Evolutionary conservation across 2,113 vertebrate genomes (phyloP), one percentile per base, ranked within the genome.

Genomic region (Saccopteryx leptura): DNA sequence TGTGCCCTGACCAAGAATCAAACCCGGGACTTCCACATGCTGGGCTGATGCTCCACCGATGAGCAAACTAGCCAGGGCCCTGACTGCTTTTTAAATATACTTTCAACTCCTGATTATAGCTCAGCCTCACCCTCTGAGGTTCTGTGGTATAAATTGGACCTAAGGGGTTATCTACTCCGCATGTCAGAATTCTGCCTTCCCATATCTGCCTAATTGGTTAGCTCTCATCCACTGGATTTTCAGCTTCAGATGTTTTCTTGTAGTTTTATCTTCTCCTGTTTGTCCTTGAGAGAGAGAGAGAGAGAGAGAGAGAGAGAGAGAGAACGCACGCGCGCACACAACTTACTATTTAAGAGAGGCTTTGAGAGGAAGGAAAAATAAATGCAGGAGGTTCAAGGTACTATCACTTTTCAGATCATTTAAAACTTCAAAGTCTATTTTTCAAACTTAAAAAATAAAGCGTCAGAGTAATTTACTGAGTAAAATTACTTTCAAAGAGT

Each of bases 351-450:
- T 74, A 56, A 83, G 31, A 88, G 46, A 80, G 60, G 39, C 46
- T 93, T 90, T 1, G 2, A 7, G 54, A 83, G 28, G 15, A 61
- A 83, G 63, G n/a, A 90, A 96, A 96, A 82, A 65, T 72, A 76
- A 94, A 92, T 60, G 48, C 33, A 82, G 60, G 65, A 95, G n/a
- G n/a, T 19, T 87, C 46, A 88, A 74, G 19, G 39, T 78, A 54
- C 28, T 90, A 68, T 61, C 52, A 65, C 56, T 89, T 88, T 90
- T 61, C 63, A 90, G 75, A 65, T 81, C 33, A 88, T 52, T 88
- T 89, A 95, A 91, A 93, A 95, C 48, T n/a, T 88, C n/a, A 8
- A 24, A 87, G 60, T 63, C 52, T 88, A 82, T 86, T 83, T 96
- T 97, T 95, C 78, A 82, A 94, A 74, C 58, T 72, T 48, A 60